Evolutionary conservation across 2,113 vertebrate species (phyloP).

Genomic region (Antigone vipio): DNA sequence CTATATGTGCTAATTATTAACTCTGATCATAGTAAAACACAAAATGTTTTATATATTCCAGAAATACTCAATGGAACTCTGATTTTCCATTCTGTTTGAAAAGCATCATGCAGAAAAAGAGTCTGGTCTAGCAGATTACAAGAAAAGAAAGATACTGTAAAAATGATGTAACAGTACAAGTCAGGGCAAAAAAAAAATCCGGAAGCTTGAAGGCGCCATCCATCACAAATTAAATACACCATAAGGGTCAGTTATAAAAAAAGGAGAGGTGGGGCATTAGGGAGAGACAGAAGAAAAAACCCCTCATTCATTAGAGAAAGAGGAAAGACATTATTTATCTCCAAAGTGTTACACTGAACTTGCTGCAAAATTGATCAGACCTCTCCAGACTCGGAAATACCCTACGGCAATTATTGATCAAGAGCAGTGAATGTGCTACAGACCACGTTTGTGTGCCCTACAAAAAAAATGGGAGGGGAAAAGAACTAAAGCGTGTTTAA

Average conservation of each 20-base stretch:
- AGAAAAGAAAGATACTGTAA: background rate
- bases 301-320: slow-evolving; percentile 46
- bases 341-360: slow-evolving; percentile 58
- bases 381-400: slow-evolving; percentile 59
- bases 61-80: background rate
- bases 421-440: background rate
- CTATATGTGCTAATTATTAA: background rate
- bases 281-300: background rate
- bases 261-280: background rate
- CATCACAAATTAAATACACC: slow-evolving; percentile 40
- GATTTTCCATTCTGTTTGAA: background rate
- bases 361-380: slow-evolving; percentile 67
- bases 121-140: background rate
- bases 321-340: slow-evolving; percentile 63
- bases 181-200: background rate
- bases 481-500: background rate
- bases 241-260: background rate
- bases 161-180: background rate
- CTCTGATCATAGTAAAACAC: background rate
- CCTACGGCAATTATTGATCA: slow-evolving; percentile 59
- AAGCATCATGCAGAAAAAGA: background rate
- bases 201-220: slow-evolving; percentile 55
- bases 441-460: background rate
- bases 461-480: background rate
- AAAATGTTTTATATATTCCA: background rate